phyloP scores from a whole-genome alignment of 2,888 invertebrate genomes.

The Watsonalla binaria region DNA sequence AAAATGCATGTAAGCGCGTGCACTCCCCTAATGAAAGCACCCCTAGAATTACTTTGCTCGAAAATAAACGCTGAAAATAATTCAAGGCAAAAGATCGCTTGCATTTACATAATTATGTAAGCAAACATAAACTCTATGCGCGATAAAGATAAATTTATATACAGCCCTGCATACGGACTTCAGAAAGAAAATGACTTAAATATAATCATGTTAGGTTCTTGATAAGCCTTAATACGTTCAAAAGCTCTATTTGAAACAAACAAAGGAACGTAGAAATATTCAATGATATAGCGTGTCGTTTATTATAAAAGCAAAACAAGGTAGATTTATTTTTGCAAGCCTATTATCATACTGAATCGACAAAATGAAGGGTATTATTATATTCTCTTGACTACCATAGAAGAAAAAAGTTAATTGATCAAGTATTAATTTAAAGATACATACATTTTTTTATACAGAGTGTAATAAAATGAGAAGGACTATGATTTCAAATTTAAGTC shows the following conservation, averaged over 20 bases:
- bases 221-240: not conserved
- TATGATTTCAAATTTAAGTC: no score
- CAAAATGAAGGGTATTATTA: constrained; percentile 6
- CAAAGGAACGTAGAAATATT: not conserved
- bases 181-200: constrained; percentile 16
- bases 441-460: no score
- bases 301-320: not conserved
- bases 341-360: constrained; percentile 20
- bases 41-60: constrained; percentile 48
- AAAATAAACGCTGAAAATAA: constrained; percentile 65
- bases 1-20: constrained; percentile 52
- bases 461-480: no score
- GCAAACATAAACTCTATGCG: constrained; percentile 68
- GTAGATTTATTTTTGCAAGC: constrained; percentile 10
- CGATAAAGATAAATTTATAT: constrained; percentile 69
- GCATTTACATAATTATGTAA: constrained; percentile 69
- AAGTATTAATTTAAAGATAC: no score
- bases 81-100: constrained; percentile 62
- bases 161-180: constrained; percentile 49
- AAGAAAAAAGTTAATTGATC: no score
- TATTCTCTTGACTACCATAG: no score
- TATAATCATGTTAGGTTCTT: not conserved
- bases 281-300: not conserved
- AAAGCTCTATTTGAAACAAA: not conserved
- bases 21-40: constrained; percentile 58